Conservation (phyloP, 2,113 vertebrate genomes). For the Sapajus apella region DNA sequence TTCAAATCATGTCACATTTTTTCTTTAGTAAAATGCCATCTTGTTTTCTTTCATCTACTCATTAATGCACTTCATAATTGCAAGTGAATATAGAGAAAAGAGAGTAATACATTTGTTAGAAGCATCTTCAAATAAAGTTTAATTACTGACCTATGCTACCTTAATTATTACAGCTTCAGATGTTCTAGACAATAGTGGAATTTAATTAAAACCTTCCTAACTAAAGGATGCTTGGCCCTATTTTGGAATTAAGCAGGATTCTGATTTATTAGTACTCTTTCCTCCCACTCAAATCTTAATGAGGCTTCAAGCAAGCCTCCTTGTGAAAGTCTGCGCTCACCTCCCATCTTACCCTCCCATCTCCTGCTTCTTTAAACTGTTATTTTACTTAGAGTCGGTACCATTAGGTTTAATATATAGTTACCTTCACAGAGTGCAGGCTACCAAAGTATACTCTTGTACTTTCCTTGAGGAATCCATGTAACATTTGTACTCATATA, state of each 20-base stretch:
- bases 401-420: background rate
- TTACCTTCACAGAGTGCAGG: background rate
- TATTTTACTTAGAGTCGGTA: background rate
- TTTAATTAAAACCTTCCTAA: constrained; percentile 44
- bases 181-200: constrained; percentile 23
- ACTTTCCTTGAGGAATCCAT: background rate
- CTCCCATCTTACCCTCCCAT: background rate
- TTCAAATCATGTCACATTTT: constrained; percentile 28
- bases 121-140: constrained; percentile 47
- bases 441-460: background rate
- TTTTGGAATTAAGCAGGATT: constrained; percentile 44
- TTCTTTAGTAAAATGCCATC: background rate
- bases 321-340: background rate
- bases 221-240: background rate
- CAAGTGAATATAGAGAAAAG: constrained; percentile 21
- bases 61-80: constrained; percentile 30
- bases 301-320: background rate
- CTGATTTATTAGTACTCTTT: background rate
- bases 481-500: background rate
- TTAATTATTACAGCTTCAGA: background rate
- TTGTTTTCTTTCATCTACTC: constrained; percentile 52
- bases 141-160: constrained; percentile 41
- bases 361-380: background rate
- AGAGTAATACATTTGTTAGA: constrained; percentile 34
- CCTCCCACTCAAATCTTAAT: background rate